Evolutionary conservation across 30 jellyfish, hydroid and myxozoan species (phyloP).

Genomic region (Mastigias papua): DNA sequence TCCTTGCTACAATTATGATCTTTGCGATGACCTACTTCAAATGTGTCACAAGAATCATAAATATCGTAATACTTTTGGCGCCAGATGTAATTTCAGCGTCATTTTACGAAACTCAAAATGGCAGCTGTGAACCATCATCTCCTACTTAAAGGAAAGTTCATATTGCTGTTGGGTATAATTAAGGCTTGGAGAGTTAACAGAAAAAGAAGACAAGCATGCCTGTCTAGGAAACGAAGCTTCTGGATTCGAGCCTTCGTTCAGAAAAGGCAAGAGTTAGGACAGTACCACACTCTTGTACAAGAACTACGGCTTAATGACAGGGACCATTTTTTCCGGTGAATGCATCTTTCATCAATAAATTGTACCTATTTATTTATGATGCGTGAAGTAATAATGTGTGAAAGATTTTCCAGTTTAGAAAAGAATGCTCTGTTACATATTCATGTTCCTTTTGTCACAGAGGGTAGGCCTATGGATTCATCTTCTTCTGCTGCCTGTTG

Average conservation of each 20-base stretch:
- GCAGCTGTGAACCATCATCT: conserved; percentile 24
- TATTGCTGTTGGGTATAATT: conserved; percentile 7
- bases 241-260: neutral
- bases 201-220: neutral
- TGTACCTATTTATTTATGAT: neutral
- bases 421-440: neutral
- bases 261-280: conserved; percentile 1
- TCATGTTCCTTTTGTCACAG: neutral
- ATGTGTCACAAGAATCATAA: conserved; percentile 56
- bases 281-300: neutral
- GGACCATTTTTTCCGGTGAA: conserved; percentile 6
- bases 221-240: neutral
- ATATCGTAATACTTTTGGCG: conserved; percentile 50
- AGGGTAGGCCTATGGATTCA: neutral
- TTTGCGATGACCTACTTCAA: conserved; percentile 54
- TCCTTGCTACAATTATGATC: conserved; percentile 30
- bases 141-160: conserved; percentile 9
- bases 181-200: conserved; percentile 20
- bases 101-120: conserved; percentile 17
- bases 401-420: neutral
- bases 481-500: neutral
- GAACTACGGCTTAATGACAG: neutral
- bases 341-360: neutral
- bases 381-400: neutral
- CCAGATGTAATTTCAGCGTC: conserved; percentile 44